A percentile compares a stretch with the other conserved stretches of the same genome.
Evolutionary conservation across 2,797 vertebrate genomes (phyloP).

Genomic region (Propithecus perrieri): DNA sequence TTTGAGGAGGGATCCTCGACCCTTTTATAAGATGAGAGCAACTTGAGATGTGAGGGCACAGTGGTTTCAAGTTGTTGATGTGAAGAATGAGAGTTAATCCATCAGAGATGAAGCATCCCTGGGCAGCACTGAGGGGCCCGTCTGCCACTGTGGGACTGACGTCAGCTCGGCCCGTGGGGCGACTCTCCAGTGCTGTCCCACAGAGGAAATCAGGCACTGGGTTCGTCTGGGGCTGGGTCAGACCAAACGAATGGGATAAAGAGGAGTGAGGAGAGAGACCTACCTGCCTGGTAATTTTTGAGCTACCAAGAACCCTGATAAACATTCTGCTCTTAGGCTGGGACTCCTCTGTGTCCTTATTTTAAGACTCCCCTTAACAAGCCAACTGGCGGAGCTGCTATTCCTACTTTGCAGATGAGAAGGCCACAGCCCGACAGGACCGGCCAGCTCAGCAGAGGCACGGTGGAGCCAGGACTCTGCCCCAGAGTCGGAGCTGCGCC

Average conservation of each 20-base stretch:
- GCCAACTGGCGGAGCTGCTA: background rate
- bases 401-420: background rate
- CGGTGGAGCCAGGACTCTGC: background rate
- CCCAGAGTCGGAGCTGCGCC: background rate
- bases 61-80: background rate
- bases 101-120: background rate
- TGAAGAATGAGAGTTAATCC: background rate
- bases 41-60: background rate
- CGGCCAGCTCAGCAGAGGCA: accelerated
- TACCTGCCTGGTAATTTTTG: accelerated
- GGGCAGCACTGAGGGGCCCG: background rate
- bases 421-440: background rate
- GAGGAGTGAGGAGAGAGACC: background rate
- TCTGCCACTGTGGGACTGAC: background rate
- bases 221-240: background rate
- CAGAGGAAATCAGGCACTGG: background rate
- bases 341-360: background rate
- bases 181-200: background rate
- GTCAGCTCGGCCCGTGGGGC: accelerated
- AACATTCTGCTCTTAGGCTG: background rate
- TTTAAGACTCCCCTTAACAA: background rate
- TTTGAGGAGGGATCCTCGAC: background rate
- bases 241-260: background rate
- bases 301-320: background rate
- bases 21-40: background rate